phyloP scores from a whole-genome alignment of 2,797 vertebrate genomes.

The Echeneis naucrates region DNA sequence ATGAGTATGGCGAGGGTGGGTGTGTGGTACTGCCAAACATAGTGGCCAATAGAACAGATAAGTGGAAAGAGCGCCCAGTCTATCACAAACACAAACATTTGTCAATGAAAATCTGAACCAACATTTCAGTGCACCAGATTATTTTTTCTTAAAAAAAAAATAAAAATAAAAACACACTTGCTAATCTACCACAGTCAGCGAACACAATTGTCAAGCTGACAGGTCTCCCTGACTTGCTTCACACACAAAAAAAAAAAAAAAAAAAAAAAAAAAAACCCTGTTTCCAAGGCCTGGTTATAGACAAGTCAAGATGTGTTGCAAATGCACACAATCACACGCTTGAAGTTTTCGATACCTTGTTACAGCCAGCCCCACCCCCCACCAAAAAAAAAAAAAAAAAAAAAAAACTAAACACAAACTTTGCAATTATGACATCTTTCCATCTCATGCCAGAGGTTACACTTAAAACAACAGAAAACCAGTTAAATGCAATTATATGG shows the following conservation, averaged over 20 bases:
- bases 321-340: constrained; percentile 54
- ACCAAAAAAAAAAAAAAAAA: constrained; percentile 27
- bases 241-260: too few species aligned
- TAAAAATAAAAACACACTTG: constrained; percentile 78
- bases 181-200: constrained; percentile 84
- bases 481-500: constrained; percentile 79
- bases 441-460: constrained; percentile 73
- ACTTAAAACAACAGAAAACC: constrained; percentile 69
- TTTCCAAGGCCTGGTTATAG: constrained; percentile 64
- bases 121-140: constrained; percentile 85
- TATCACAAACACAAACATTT: constrained; percentile 78
- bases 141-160: constrained; percentile 32
- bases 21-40: constrained; percentile 51
- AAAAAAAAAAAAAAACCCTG: constrained; percentile 60
- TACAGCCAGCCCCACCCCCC: constrained; percentile 65
- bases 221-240: constrained; percentile 81
- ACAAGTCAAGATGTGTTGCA: constrained; percentile 52
- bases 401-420: constrained; percentile 48
- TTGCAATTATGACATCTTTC: constrained; percentile 63
- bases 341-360: constrained; percentile 55
- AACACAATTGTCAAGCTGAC: constrained; percentile 81
- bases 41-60: constrained; percentile 56
- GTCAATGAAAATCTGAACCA: constrained; percentile 79
- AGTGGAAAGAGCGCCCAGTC: constrained; percentile 72
- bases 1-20: constrained; percentile 49